Evolutionary conservation across 2,888 invertebrate genomes (phyloP), one percentile per base, ranked within the genome.

Genomic region (Cephus sareptanus): DNA sequence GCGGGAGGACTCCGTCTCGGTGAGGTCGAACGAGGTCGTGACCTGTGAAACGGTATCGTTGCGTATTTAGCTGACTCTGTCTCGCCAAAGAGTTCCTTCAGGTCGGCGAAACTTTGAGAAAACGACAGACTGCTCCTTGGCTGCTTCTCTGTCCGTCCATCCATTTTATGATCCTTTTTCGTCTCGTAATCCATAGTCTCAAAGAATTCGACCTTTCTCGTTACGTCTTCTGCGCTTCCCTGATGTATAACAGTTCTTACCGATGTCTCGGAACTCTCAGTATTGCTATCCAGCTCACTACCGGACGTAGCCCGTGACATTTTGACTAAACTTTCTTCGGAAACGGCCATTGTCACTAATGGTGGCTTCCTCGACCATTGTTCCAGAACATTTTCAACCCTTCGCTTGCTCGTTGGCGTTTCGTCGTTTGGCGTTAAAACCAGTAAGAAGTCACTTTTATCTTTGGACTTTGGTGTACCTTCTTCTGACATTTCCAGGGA

Each of bases 21-120:
- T 40, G 85, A 84, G 33, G 80, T 80, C 31, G 85, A 85, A 34
- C 84, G 85, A 34, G 83, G 80, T 74, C 81, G 82, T 77, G 74
- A 80, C 33, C 77, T 78, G 77, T 81, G 82, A 69, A 82, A 76
- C 34, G 94, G 94, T 77, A 94, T 90, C 6, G 94, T 94, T 68
- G 93, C 90, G 89, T 93, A 94, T 87, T 93, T 94, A 82, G 93
- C 93, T 85, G 93, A 92, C 82, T 94, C 94, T 35, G 93, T 94
- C 90, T 97, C 97, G 0, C 97, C 97, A 87, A 96, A 97, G n/a
- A 96, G 92, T 84, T 97, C 97, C 87, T 96, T 96, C 78, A 97
- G 92, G 91, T 96, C 95, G 56, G 96, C 93, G 87, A 94, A 95
- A 1, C 96, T 96, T 84, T 94, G 95, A 0, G 95, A 95, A 74